Evolutionary conservation across 2,888 invertebrate species (phyloP).

Genomic region (Morpho deidamia): DNA sequence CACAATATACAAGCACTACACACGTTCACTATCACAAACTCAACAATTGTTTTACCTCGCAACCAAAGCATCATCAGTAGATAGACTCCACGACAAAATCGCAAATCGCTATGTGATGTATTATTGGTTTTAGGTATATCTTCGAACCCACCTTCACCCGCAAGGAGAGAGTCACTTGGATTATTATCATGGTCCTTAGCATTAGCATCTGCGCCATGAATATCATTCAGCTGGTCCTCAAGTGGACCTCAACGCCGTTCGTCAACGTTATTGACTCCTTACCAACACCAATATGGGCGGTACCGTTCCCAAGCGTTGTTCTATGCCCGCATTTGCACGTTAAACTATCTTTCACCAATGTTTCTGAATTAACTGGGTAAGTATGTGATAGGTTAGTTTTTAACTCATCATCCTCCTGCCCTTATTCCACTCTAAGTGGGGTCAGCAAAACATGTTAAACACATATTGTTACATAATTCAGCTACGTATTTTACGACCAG

Average conservation of each 20-base stretch:
- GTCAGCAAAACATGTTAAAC: too few species aligned
- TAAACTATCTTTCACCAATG: conserved; percentile 51
- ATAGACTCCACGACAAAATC: too few species aligned
- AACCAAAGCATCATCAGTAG: too few species aligned
- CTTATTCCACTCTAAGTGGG: too few species aligned
- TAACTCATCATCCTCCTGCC: too few species aligned
- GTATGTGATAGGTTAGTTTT: too few species aligned
- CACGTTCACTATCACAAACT: too few species aligned
- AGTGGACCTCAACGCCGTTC: conserved; percentile 65
- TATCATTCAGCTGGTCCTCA: conserved; percentile 57
- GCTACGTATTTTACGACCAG: too few species aligned
- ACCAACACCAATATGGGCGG: conserved; percentile 67
- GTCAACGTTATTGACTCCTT: conserved; percentile 68
- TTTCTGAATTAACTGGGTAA: conserved; percentile 52
- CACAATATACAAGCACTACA: too few species aligned
- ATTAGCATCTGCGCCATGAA: conserved; percentile 56
- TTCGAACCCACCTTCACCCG: conserved; percentile 61
- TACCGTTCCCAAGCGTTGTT: conserved; percentile 68
- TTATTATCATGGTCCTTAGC: conserved; percentile 56
- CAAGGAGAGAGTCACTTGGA: conserved; percentile 58
- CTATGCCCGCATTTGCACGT: conserved; percentile 66
- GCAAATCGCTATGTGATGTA: too few species aligned
- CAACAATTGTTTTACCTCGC: too few species aligned
- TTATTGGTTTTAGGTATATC: conserved; percentile 47
- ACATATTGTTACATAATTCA: too few species aligned